Conservation (phyloP, 2,888 invertebrate genomes). For the Rhingia campestris region DNA sequence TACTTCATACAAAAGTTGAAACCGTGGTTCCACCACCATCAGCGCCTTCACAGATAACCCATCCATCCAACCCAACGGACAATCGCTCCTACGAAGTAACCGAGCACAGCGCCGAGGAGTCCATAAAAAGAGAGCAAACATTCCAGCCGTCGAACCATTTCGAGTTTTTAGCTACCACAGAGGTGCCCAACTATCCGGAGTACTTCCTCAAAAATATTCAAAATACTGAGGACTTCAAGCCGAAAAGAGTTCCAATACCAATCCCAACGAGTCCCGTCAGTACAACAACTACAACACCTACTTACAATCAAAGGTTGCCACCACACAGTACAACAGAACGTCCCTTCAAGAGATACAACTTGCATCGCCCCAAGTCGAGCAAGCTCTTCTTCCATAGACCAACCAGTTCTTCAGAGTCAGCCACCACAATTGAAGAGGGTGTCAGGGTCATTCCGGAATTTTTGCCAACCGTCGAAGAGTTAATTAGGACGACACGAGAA, state of each 20-base stretch:
- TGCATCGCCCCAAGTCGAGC: conserved; percentile 65
- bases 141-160: conserved; percentile 50
- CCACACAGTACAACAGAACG: conserved; percentile 54
- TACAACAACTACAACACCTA: conserved; percentile 5
- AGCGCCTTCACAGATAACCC: background rate
- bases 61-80: conserved; percentile 9
- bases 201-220: conserved; percentile 77
- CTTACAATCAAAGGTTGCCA: conserved; percentile 30
- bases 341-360: conserved; percentile 52
- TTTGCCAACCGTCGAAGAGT: conserved; percentile 1
- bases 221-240: conserved; percentile 12
- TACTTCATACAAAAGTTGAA: conserved; percentile 78
- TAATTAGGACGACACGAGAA: conserved; percentile 21
- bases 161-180: conserved; percentile 75
- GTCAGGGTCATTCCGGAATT: background rate
- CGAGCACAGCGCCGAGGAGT: conserved; percentile 79
- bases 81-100: conserved; percentile 80
- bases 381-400: conserved; percentile 60
- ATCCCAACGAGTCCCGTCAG: conserved; percentile 1
- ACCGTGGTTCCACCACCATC: background rate
- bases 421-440: conserved; percentile 29
- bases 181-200: conserved; percentile 80
- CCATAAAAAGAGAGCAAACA: conserved; percentile 18
- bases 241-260: conserved; percentile 14
- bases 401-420: conserved; percentile 1